These are phyloP conservation scores for Monomorium pharaonis DNA, from an alignment of 1,140 invertebrate genomes.

Conservation along the genomic window DNA sequence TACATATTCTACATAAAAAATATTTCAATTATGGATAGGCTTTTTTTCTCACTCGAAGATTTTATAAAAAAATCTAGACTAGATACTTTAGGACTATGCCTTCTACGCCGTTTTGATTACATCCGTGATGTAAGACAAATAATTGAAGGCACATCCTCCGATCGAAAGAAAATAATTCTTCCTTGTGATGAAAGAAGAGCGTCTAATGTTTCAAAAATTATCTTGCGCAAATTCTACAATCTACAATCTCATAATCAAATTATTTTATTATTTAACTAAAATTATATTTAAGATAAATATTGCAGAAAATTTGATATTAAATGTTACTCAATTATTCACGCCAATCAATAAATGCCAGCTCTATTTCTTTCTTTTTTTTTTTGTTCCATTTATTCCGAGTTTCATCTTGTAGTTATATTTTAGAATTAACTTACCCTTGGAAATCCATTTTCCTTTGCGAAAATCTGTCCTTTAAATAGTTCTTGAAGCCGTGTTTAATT, in stretches of 20 bases:
- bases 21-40: constrained; percentile 19
- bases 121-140: constrained; percentile 33
- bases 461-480: neutral
- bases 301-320: neutral
- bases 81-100: constrained; percentile 15
- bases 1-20: constrained; percentile 64
- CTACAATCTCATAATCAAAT: neutral
- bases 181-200: neutral
- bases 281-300: constrained; percentile 12
- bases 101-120: constrained; percentile 30
- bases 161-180: constrained; percentile 62
- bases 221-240: neutral
- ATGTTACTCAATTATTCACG: neutral
- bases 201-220: neutral
- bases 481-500: constrained; percentile 10
- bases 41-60: constrained; percentile 19
- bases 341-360: neutral
- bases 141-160: constrained; percentile 73
- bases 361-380: neutral
- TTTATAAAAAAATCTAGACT: constrained; percentile 51
- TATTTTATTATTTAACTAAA: constrained; percentile 1
- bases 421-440: neutral
- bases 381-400: neutral
- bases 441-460: neutral
- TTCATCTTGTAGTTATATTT: neutral